Evolutionary conservation across 2,113 vertebrate species (phyloP).

Genomic region (Brienomyrus brachyistius): DNA sequence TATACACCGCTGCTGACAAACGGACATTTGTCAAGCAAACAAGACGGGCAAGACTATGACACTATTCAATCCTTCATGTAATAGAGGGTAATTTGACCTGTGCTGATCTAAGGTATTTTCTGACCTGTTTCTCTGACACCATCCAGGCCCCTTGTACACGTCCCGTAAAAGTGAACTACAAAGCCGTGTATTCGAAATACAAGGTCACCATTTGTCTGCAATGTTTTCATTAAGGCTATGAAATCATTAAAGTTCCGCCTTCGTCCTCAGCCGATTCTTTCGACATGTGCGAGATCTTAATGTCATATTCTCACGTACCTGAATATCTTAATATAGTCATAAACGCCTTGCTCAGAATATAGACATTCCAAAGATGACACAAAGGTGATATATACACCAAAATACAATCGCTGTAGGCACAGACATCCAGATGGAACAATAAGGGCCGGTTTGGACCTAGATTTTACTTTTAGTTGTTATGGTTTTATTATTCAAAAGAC

Average conservation of each 20-base stretch:
- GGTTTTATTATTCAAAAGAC: background rate
- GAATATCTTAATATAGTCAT: background rate
- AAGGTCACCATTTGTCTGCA: background rate
- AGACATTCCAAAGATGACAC: background rate
- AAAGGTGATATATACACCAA: background rate
- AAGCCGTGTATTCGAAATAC: background rate
- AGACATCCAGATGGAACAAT: background rate
- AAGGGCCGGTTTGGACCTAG: background rate
- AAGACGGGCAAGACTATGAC: conserved; percentile 25
- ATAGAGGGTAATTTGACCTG: conserved; percentile 7
- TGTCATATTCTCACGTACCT: background rate
- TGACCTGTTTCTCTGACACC: background rate
- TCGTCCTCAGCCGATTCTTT: background rate
- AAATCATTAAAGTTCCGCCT: background rate
- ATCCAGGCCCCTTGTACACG: background rate
- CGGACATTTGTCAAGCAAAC: conserved; percentile 31
- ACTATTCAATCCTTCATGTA: conserved; percentile 34
- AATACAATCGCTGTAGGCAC: background rate
- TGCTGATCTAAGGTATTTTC: background rate
- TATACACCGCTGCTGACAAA: background rate
- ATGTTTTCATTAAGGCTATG: background rate
- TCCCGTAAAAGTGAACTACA: background rate
- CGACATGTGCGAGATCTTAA: background rate
- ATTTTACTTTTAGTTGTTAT: background rate
- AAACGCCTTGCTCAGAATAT: background rate